Conservation (phyloP, 2,888 invertebrate genomes). For the Caenorhabditis sp. region DNA sequence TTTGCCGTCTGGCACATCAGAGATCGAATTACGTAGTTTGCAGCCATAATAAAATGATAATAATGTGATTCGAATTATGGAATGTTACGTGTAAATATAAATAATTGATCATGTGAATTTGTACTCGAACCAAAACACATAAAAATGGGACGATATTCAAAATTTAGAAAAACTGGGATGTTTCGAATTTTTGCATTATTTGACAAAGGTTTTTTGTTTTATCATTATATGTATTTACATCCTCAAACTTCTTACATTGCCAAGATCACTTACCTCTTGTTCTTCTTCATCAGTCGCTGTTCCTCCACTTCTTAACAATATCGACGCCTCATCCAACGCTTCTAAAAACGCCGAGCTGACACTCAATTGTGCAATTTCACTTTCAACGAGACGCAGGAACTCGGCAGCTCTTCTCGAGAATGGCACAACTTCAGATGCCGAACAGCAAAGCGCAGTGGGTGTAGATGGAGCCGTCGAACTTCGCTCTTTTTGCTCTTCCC, state of each 20-base stretch:
- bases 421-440: constrained; percentile 19
- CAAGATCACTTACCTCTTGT: neutral
- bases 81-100: neutral
- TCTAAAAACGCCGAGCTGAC: constrained; percentile 49
- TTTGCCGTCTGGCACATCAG: neutral
- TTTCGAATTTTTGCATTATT: neutral
- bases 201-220: neutral
- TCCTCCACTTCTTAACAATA: constrained; percentile 38
- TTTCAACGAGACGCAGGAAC: constrained; percentile 53
- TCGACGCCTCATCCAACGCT: constrained; percentile 51
- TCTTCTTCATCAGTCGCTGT: constrained; percentile 20
- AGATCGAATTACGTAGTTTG: neutral
- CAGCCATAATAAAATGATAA: neutral
- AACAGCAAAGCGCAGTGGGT: constrained; percentile 34
- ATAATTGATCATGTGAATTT: neutral
- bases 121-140: neutral
- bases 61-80: neutral
- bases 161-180: neutral
- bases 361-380: constrained; percentile 55
- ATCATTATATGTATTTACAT: too few relatives aligned
- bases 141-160: neutral
- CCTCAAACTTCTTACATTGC: too few relatives aligned
- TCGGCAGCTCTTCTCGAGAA: constrained; percentile 49
- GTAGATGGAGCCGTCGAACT: constrained; percentile 46
- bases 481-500: constrained; percentile 82